Evolutionary conservation across 2,113 vertebrate species (phyloP), one percentile per base, ranked within the genome.

Genomic region (Xiphias gladius): DNA sequence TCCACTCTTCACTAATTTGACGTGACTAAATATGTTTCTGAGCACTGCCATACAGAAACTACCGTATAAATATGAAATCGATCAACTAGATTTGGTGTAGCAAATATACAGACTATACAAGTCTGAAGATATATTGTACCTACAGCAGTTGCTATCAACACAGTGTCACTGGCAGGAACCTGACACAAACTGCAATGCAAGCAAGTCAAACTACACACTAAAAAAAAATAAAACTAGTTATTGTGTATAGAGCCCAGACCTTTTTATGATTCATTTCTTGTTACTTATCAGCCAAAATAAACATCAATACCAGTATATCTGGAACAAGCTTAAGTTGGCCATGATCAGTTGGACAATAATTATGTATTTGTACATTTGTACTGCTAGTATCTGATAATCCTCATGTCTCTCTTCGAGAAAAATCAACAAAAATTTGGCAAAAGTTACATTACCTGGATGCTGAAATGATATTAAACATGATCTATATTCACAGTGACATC

Each of bases 51-150:
- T 66, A 74, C 30, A 80, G 20, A 66, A 61, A 3, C 24, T 79
- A 80, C 26, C 28, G 6, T 37, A 64, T 73, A 82, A 68, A 88
- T 75, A 80, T 78, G 24, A 76, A 80, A 67, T 37, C 73, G 48
- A 48, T 78, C 63, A 70, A 72, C 55, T 54, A 66, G 39, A 32
- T 35, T 57, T 41, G 59, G 55, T 63, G 26, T 20, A 72, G 26
- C n/a, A 73, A 71, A 80, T 24, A 78, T 24, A 80, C 16, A 22
- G n/a, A 61, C 12, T 43, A 14, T 71, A 55, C 26, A 17, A 46
- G 57, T 59, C 54, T 37, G 37, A 48, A 66, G 43, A 67, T 76
- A 39, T 17, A 80, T 20, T n/a, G n/a, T 35, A 39, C 37, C 50
- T 57, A 65, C 24, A 76, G 65, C n/a, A 57, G 39, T 48, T 76